phyloP scores from a whole-genome alignment of 2,113 vertebrate species.

The Notothenia coriiceps region DNA sequence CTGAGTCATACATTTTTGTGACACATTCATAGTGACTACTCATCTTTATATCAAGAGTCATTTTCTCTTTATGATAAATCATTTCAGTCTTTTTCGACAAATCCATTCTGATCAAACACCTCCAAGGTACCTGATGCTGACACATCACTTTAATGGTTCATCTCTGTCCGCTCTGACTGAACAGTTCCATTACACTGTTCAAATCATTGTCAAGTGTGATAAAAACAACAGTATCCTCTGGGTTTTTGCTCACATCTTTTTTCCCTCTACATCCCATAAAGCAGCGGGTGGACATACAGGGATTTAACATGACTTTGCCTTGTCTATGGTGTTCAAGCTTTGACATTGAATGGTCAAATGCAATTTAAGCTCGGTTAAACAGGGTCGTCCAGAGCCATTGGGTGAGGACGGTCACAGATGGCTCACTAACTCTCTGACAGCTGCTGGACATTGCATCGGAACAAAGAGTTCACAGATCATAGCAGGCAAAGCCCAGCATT shows the following conservation, averaged over 20 bases:
- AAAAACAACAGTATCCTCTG: constrained; percentile 20
- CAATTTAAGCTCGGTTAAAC: constrained; percentile 46
- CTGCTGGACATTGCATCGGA: constrained; percentile 39
- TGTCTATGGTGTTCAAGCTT: constrained; percentile 31
- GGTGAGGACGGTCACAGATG: constrained; percentile 51
- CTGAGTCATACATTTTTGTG: constrained; percentile 37
- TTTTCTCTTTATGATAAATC: constrained; percentile 42
- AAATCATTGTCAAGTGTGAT: constrained; percentile 18
- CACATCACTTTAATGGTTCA: constrained; percentile 46
- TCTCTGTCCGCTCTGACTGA: constrained; percentile 33
- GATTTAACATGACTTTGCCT: background rate
- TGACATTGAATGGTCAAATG: constrained; percentile 57
- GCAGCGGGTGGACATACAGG: background rate
- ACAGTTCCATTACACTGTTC: constrained; percentile 21
- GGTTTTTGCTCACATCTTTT: background rate
- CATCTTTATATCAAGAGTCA: constrained; percentile 47
- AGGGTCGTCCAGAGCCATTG: constrained; percentile 16
- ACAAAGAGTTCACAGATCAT: constrained; percentile 9
- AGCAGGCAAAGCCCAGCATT: background rate
- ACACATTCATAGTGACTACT: constrained; percentile 47
- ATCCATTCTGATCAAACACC: constrained; percentile 43
- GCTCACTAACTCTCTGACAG: constrained; percentile 45
- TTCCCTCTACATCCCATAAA: background rate
- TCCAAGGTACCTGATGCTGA: constrained; percentile 32
- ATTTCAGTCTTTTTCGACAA: constrained; percentile 28